Percentiles rank a stretch among this genome's conserved stretches.
These are phyloP conservation scores for Rhadina sibilatrix DNA, from an alignment of 2,113 vertebrate genomes.

Conservation along the genomic window DNA sequence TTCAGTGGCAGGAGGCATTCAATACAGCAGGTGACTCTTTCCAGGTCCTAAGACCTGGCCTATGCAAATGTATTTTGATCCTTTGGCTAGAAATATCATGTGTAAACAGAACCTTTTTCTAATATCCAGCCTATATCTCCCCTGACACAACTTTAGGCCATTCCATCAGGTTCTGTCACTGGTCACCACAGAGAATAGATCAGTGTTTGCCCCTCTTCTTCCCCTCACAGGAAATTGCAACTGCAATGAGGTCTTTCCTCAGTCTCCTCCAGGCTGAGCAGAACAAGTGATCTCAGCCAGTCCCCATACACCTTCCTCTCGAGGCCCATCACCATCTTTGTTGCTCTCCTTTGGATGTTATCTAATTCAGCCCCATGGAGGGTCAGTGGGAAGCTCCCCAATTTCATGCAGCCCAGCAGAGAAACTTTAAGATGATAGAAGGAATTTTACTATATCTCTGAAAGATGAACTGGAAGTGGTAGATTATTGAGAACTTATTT, in stretches of 20 bases:
- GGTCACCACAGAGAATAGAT: background rate
- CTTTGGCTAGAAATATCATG: background rate
- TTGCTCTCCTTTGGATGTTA: background rate
- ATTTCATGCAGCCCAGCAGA: background rate
- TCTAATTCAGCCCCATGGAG: background rate
- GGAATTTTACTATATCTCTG: background rate
- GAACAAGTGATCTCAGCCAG: background rate
- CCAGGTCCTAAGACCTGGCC: background rate
- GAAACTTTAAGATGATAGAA: background rate
- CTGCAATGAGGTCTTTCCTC: background rate
- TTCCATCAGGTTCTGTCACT: background rate
- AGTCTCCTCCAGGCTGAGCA: background rate
- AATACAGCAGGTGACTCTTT: background rate
- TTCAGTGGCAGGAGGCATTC: background rate
- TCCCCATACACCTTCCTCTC: background rate
- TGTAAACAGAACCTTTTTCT: background rate
- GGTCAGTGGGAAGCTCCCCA: background rate
- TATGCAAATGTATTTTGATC: background rate
- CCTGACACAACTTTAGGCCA: accelerated
- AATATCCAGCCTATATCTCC: background rate
- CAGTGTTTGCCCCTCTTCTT: background rate
- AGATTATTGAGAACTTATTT: background rate
- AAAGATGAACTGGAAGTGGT: background rate
- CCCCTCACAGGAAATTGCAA: background rate
- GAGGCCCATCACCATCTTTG: background rate